phyloP scores from a whole-genome alignment of 2,797 vertebrate species.

The Labroides dimidiatus region DNA sequence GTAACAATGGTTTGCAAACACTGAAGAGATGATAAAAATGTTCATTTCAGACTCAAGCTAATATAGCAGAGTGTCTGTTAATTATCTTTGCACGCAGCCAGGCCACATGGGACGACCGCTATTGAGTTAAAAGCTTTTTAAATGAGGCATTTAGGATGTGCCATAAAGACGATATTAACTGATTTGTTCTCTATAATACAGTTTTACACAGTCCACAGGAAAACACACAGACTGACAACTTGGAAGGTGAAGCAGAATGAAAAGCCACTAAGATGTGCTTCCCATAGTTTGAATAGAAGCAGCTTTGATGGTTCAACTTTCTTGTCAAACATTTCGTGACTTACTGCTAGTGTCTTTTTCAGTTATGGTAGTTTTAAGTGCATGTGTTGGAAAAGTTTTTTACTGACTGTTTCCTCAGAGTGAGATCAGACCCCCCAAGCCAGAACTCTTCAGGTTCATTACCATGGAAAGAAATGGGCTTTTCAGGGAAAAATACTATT shows the following conservation, averaged over 20 bases:
- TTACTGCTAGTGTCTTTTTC: slow-evolving; percentile 52
- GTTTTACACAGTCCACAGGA: slow-evolving; percentile 47
- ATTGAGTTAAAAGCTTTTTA: slow-evolving; percentile 69
- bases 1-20: slow-evolving; percentile 59
- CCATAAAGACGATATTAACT: slow-evolving; percentile 69
- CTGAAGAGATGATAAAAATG: slow-evolving; percentile 48
- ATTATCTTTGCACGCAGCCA: slow-evolving; percentile 63
- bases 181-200: slow-evolving; percentile 61
- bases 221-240: slow-evolving; percentile 36
- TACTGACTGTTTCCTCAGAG: too few species aligned
- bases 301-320: slow-evolving; percentile 31
- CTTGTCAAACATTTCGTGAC: slow-evolving; percentile 44
- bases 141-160: slow-evolving; percentile 63
- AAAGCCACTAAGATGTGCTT: slow-evolving; percentile 30
- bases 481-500: too few species aligned
- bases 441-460: too few species aligned
- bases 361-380: slow-evolving; percentile 9
- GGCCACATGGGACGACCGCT: slow-evolving; percentile 51
- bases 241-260: slow-evolving; percentile 35
- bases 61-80: slow-evolving; percentile 57
- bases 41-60: slow-evolving; percentile 50
- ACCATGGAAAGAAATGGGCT: too few species aligned
- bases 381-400: too few species aligned
- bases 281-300: slow-evolving; percentile 29
- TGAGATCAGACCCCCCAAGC: too few species aligned